Evolutionary conservation across 2,888 invertebrate species (phyloP).

Genomic region (Drosophila monieri): DNA sequence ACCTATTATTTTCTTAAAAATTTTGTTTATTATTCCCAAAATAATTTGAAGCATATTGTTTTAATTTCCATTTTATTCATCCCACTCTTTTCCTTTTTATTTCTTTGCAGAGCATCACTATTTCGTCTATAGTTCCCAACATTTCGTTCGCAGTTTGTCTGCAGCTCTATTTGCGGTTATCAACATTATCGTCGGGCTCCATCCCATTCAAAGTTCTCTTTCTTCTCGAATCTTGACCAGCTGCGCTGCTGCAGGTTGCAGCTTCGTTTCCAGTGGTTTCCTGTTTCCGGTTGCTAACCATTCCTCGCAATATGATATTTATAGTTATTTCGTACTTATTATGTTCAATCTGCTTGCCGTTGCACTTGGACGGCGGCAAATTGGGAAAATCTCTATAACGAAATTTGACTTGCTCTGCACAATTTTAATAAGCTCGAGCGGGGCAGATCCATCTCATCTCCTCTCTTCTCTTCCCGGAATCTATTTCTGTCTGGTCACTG

Average conservation of each 20-base stretch:
- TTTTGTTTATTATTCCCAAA: background rate
- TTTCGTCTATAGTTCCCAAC: too few relatives aligned
- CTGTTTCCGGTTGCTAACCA: slow-evolving; percentile 56
- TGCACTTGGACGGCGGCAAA: slow-evolving; percentile 46
- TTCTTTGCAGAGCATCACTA: slow-evolving; percentile 27
- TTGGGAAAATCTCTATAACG: slow-evolving; percentile 48
- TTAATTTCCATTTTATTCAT: background rate
- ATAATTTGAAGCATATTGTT: too few relatives aligned
- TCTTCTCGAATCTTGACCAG: slow-evolving; percentile 29
- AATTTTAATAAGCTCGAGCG: slow-evolving; percentile 60
- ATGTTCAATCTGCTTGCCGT: slow-evolving; percentile 67
- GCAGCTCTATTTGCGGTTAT: slow-evolving; percentile 61
- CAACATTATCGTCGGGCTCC: slow-evolving; percentile 63
- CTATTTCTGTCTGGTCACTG: slow-evolving; percentile 29
- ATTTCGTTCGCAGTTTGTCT: slow-evolving; percentile 3
- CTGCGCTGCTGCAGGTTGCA: slow-evolving; percentile 33
- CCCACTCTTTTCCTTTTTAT: background rate
- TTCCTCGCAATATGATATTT: slow-evolving; percentile 76
- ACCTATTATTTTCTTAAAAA: background rate
- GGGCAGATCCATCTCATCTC: slow-evolving; percentile 33
- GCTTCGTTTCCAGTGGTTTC: background rate
- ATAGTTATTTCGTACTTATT: slow-evolving; percentile 76
- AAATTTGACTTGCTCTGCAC: slow-evolving; percentile 66
- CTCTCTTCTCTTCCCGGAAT: slow-evolving; percentile 26
- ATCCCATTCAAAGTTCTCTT: background rate